phyloP scores from a whole-genome alignment of 1,140 invertebrate genomes.

The Drosophila repletoides region DNA sequence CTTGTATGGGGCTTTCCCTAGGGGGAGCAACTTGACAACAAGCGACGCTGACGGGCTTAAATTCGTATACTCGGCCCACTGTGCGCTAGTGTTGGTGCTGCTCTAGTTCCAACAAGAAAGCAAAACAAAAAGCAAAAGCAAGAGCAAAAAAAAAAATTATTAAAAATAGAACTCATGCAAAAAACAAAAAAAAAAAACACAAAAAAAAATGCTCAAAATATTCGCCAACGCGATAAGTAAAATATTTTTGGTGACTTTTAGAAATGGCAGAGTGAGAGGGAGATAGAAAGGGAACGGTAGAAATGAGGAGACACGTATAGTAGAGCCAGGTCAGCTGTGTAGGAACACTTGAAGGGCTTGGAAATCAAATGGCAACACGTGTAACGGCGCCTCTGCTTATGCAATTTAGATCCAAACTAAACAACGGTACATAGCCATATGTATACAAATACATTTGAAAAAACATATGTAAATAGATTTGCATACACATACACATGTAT shows the following conservation, averaged over 20 bases:
- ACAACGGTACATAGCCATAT: constrained; percentile 1
- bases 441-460: background rate
- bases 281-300: no score
- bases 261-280: background rate
- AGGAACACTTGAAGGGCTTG: constrained; percentile 70
- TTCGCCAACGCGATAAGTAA: constrained; percentile 26
- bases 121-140: constrained; percentile 54
- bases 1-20: no score
- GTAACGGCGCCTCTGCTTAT: constrained; percentile 46
- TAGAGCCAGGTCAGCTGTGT: constrained; percentile 9
- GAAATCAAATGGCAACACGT: constrained; percentile 69
- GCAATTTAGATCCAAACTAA: constrained; percentile 30
- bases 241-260: background rate
- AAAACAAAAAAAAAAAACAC: constrained; percentile 9
- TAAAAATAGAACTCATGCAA: constrained; percentile 66
- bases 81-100: constrained; percentile 36
- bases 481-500: background rate
- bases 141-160: constrained; percentile 48
- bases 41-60: background rate
- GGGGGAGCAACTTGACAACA: constrained; percentile 6
- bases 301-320: background rate
- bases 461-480: background rate
- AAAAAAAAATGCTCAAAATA: constrained; percentile 17
- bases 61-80: constrained; percentile 45
- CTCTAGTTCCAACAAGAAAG: constrained; percentile 57